These are phyloP conservation scores for Hippocampus zosterae DNA, from an alignment of 2,113 vertebrate species.

Conservation along the genomic window DNA sequence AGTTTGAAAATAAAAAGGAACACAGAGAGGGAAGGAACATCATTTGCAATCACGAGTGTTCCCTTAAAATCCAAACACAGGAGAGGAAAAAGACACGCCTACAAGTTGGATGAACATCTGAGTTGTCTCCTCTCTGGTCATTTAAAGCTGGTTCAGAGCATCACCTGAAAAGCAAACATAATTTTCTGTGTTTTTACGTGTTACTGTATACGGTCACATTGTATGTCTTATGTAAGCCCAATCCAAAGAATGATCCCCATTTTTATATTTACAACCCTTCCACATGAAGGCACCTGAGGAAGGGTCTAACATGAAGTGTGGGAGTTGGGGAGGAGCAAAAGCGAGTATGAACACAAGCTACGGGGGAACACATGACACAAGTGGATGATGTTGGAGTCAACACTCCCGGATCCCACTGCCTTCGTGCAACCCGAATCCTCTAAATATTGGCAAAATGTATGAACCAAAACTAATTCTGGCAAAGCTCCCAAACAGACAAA, in stretches of 20 bases:
- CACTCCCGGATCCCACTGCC: too few relatives aligned
- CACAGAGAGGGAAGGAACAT: neutral
- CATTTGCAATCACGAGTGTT: neutral
- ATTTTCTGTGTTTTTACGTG: neutral
- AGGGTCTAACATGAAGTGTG: too few relatives aligned
- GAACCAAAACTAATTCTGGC: too few relatives aligned
- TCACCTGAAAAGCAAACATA: conserved; percentile 40
- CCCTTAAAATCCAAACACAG: neutral
- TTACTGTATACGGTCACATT: neutral
- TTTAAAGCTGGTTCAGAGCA: conserved; percentile 42
- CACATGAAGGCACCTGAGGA: too few relatives aligned
- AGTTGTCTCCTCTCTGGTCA: neutral
- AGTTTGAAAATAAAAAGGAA: neutral
- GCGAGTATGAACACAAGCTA: too few relatives aligned
- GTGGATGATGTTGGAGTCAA: too few relatives aligned
- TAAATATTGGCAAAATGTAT: too few relatives aligned
- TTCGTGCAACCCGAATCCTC: too few relatives aligned
- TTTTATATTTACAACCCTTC: neutral
- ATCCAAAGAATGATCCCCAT: neutral
- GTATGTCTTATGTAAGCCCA: neutral
- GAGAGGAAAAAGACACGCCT: neutral
- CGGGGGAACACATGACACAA: too few relatives aligned
- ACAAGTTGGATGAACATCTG: conserved; percentile 2
- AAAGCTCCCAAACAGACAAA: too few relatives aligned
- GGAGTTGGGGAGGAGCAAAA: too few relatives aligned